Base-by-base conservation (phyloP, 2,113 vertebrate species). In the Amphiprion ocellaris region DNA sequence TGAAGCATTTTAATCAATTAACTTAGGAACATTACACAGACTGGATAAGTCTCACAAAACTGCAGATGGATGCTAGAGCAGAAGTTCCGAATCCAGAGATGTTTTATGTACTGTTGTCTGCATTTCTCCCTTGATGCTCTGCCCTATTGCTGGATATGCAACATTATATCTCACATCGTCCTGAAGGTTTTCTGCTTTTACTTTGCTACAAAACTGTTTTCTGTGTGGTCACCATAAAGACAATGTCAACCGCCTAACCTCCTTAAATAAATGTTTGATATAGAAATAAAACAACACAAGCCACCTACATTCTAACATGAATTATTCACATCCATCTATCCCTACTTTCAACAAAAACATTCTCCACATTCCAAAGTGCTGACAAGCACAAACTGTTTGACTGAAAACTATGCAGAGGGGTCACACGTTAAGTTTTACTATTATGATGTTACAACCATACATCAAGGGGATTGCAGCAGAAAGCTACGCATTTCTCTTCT, bases 341-440 rank as follows among this genome's bases (percentile, higher is more conserved):
- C 56, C 60, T 63, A 59, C 70, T 54, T 70, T 52, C 50, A 90
- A 89, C 79, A 88, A 92, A 90, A 89, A 87, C 89, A 94, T 92
- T 92, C 90, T 61, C 74, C 23, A 83, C 84, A 92, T 94, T 88
- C 92, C 90, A 76, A 39, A 79, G 58, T 49, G 67, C 64, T 86
- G 74, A 88, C 61, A 70, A 66, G 61, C 67, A 88, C 54, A 70
- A 79, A 75, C 62, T 52, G 39, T 58, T 69, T 53, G 19, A 76
- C 46, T 67, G 24, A 59, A 81, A 77, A 83, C 77, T 77, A 89
- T 71, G 41, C 74, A 73, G 44, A 64, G 69, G 54, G 79, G 79
- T 85, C 77, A 84, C 17, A 30, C 39, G 62, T 67, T 60, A 60
- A 73, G 79, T 81, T 84, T 73, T 59, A 62, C 9, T 10, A 63